A percentile compares a stretch with the other conserved stretches of the same genome.
phyloP scores from a whole-genome alignment of 2,797 vertebrate species.

The Harpagifer antarcticus region DNA sequence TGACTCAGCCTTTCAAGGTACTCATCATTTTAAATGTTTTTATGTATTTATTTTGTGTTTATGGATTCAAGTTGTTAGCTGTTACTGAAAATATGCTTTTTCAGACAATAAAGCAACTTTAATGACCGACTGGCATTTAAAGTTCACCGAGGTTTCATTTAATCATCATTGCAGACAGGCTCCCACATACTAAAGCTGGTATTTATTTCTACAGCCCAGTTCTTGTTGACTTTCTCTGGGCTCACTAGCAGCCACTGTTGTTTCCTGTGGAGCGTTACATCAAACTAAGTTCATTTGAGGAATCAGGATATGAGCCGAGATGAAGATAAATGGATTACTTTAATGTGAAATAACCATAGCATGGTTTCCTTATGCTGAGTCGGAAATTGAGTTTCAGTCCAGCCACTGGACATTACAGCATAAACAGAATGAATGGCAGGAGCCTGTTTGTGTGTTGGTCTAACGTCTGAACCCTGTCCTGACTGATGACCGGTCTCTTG shows the following conservation, averaged over 20 bases:
- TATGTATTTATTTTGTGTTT: slow-evolving; percentile 11
- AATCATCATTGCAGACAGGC: slow-evolving; percentile 1
- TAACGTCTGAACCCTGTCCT: slow-evolving; percentile 6
- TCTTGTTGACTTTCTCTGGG: slow-evolving; percentile 15
- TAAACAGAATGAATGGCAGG: slow-evolving; percentile 19
- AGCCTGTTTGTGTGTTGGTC: slow-evolving; percentile 3
- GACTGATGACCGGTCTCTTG: slow-evolving; percentile 12
- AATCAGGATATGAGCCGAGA: slow-evolving; percentile 52
- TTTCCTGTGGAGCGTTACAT: slow-evolving; percentile 35
- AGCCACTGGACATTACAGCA: slow-evolving; percentile 26
- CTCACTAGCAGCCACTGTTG: slow-evolving; percentile 21
- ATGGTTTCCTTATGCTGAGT: slow-evolving; percentile 38
- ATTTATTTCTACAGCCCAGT: slow-evolving; percentile 10
- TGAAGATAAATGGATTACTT: slow-evolving; percentile 66
- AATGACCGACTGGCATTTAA: slow-evolving; percentile 23
- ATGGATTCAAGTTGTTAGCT: slow-evolving; percentile 1
- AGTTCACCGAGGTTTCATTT: slow-evolving; percentile 28
- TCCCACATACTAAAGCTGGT: neutral
- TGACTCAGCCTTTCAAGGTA: slow-evolving; percentile 23
- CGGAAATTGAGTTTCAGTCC: slow-evolving; percentile 48
- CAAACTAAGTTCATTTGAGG: slow-evolving; percentile 48
- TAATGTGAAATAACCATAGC: slow-evolving; percentile 42
- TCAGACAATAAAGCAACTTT: neutral
- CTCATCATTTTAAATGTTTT: slow-evolving; percentile 7
- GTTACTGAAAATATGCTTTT: neutral